These are phyloP conservation scores for Drosophila bocki DNA, from an alignment of 1,140 invertebrate species.

Conservation along the genomic window DNA sequence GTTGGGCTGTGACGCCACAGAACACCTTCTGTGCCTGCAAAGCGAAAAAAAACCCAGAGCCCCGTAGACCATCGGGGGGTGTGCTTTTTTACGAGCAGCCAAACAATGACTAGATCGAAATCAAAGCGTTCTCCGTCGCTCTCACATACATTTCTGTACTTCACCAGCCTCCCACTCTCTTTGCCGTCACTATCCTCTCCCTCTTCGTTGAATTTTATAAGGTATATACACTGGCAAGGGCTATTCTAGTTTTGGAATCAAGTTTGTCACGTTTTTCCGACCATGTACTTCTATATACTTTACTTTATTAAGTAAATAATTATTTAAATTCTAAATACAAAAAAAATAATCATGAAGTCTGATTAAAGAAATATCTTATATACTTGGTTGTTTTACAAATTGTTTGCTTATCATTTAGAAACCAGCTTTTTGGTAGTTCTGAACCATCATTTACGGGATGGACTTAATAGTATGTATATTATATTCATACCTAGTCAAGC, in stretches of 20 bases:
- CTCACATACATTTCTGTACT: constrained; percentile 35
- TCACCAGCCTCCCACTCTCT: constrained; percentile 16
- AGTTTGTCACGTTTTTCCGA: neutral
- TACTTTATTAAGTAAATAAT: too few species aligned
- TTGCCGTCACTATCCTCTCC: neutral
- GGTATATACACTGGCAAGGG: neutral
- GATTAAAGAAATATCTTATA: too few species aligned
- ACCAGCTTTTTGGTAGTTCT: too few species aligned
- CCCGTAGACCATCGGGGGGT: constrained; percentile 26
- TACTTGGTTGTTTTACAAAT: too few species aligned
- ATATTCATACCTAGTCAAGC: neutral
- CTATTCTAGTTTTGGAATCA: neutral
- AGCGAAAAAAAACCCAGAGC: constrained; percentile 66
- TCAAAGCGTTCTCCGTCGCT: constrained; percentile 53
- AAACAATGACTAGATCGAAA: constrained; percentile 79
- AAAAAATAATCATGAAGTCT: too few species aligned
- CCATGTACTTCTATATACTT: too few species aligned
- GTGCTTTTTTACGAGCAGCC: constrained; percentile 62
- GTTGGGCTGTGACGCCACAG: constrained; percentile 56
- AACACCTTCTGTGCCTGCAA: constrained; percentile 16
- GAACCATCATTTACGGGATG: too few species aligned
- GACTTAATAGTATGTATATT: too few species aligned
- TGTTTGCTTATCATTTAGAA: too few species aligned
- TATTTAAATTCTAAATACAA: too few species aligned
- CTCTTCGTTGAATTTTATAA: constrained; percentile 1